Base-by-base conservation (phyloP, 2,888 invertebrate species). In the Sialis fuliginosa region DNA sequence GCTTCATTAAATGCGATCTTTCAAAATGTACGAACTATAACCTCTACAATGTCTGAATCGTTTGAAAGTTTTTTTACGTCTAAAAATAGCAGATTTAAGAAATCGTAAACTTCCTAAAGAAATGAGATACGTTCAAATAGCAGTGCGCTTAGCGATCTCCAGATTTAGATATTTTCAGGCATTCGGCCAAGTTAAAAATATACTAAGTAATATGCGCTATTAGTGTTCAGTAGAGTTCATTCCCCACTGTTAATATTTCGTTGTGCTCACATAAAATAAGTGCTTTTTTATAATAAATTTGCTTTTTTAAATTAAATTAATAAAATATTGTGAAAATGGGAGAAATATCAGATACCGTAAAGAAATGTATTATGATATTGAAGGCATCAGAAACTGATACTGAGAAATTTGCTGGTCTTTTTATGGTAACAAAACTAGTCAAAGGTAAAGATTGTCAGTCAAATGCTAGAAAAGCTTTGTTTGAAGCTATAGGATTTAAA, bases 401-500 rank as follows among this genome's bases (percentile, higher is more conserved):
- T 1, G 90, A 91, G 64, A 90, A 88, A 62, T 89, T 92, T 62
- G 90, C 91, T 39, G 88, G 84, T 1, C 72, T 92, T 44, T 89
- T 91, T 62, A 83, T 91, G 81, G 88, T 91, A 46, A 90, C 91
- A 3, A 92, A 91, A 64, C 66, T 90, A 46, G 81, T 91, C 37
- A 86, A 87, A 63, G 80, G 81, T 52, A 83, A 83, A 59, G 85
- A 89, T 57, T 85, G 88, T 60, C 68, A 79, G 7, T 70, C 75
- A n/a, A 62, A 65, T 0, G 77, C 79, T n/a, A 85, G 84, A 61
- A 81, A 79, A 57, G 72, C 81, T 33, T 70, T 93, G 3, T 89
- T 92, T 58, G 87, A 91, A 67, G 86, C 89, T 1, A 88, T 93
- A 56, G 92, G 92, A 22, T 83, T 88, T 56, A 77, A 81, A 53